Conservation (phyloP, 2,888 invertebrate species). For the Ametastegia equiseti region DNA sequence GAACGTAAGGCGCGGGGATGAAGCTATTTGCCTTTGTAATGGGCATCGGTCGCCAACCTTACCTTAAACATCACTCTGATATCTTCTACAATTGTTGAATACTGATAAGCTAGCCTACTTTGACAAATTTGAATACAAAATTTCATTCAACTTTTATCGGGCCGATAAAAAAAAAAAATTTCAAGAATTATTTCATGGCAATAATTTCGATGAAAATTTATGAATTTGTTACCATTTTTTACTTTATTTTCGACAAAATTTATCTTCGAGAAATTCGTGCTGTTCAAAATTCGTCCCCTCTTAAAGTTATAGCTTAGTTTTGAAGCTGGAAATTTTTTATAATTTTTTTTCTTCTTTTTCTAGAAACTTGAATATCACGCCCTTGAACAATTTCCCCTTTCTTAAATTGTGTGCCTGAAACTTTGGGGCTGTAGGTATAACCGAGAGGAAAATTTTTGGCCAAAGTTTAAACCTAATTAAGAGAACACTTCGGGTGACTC, state of each 20-base stretch:
- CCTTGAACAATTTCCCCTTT: background rate
- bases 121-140: background rate
- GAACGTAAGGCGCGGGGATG: slow-evolving; percentile 9
- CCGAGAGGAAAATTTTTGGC: background rate
- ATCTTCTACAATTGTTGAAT: background rate
- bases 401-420: background rate
- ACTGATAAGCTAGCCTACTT: background rate
- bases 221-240: too few species aligned
- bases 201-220: background rate
- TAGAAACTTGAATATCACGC: too few species aligned
- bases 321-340: too few species aligned
- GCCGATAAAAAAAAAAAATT: background rate
- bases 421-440: background rate
- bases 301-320: too few species aligned
- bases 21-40: slow-evolving; percentile 14
- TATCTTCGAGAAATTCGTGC: too few species aligned
- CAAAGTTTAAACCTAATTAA: slow-evolving; percentile 1
- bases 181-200: background rate
- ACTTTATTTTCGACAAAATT: too few species aligned
- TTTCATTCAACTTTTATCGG: background rate
- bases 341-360: too few species aligned
- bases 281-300: too few species aligned
- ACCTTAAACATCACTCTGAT: background rate
- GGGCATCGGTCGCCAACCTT: background rate
- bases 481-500: slow-evolving; percentile 13